Evolutionary conservation across 2,113 vertebrate species (phyloP).

Genomic region (Corythaeola cristata): DNA sequence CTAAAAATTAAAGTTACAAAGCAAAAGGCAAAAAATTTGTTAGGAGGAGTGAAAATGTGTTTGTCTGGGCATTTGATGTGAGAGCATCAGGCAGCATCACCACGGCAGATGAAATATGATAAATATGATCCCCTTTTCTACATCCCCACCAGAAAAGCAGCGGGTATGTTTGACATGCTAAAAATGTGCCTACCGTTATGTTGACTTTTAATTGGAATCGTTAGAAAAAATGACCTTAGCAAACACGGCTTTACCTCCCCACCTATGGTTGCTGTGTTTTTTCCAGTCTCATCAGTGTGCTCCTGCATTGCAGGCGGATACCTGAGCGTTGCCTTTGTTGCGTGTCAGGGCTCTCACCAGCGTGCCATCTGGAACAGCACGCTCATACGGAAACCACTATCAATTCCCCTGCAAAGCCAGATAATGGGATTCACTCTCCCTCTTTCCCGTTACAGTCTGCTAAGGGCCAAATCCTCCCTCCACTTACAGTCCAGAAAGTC

Average conservation of each 20-base stretch:
- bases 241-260: neutral
- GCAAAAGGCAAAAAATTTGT: neutral
- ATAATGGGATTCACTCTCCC: slow-evolving; percentile 9
- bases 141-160: neutral
- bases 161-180: neutral
- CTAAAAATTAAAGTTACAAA: neutral
- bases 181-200: neutral
- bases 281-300: neutral
- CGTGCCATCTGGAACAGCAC: neutral
- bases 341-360: neutral
- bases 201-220: neutral
- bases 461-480: neutral
- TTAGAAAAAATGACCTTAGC: neutral
- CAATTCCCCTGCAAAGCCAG: neutral
- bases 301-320: neutral
- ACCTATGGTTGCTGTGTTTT: neutral
- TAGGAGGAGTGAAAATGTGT: neutral
- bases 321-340: neutral
- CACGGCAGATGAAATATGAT: neutral
- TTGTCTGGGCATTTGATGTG: neutral
- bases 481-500: neutral
- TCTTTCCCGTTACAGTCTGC: neutral
- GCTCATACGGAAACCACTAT: neutral
- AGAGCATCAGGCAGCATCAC: neutral
- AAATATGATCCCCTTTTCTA: neutral